Conservation (phyloP, 2,888 invertebrate species). For the Volucella bombylans region DNA sequence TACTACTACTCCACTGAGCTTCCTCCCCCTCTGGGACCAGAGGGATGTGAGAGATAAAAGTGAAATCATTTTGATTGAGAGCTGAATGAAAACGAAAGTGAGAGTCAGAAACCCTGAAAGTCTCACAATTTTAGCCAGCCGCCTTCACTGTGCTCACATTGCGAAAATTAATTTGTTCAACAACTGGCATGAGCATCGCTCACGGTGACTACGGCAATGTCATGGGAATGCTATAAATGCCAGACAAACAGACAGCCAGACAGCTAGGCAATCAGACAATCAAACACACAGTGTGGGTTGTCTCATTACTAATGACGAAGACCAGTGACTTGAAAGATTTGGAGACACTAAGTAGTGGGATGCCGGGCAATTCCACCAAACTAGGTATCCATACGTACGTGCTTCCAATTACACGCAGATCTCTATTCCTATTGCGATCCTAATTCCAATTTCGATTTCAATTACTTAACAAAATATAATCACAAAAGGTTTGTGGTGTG, state of each 20-base stretch:
- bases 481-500: background rate
- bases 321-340: conserved; percentile 3
- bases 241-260: conserved; percentile 3
- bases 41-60: conserved; percentile 22
- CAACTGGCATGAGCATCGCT: conserved; percentile 16
- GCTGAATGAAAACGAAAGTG: conserved; percentile 70
- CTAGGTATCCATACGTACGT: conserved; percentile 14
- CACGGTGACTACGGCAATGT: conserved; percentile 1
- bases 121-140: conserved; percentile 9
- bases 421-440: conserved; percentile 35
- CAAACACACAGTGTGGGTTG: conserved; percentile 42
- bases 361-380: conserved; percentile 31
- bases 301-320: conserved; percentile 38
- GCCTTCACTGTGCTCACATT: conserved; percentile 28
- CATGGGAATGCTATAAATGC: conserved; percentile 20
- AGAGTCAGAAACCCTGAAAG: conserved; percentile 35
- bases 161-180: conserved; percentile 39
- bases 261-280: conserved; percentile 15
- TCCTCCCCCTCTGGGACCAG: background rate
- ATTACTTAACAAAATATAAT: conserved; percentile 42
- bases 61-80: conserved; percentile 72
- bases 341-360: conserved; percentile 51
- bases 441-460: conserved; percentile 32
- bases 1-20: background rate
- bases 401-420: conserved; percentile 27